These are phyloP conservation scores for Pseudochromis fuscus DNA, from an alignment of 2,797 vertebrate species.

Conservation along the genomic window DNA sequence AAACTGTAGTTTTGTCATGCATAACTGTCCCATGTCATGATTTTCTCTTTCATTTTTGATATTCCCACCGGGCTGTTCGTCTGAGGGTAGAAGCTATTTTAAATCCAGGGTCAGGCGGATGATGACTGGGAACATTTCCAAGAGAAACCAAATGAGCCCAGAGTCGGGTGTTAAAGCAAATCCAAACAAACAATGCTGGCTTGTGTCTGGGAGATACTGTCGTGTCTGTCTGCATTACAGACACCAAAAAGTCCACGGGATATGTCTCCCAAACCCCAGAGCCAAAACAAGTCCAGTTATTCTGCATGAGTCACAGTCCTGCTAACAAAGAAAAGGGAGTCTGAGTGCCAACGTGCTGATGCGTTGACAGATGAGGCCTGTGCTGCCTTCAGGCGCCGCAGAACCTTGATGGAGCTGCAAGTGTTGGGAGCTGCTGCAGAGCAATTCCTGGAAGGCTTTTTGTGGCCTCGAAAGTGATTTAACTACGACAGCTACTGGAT, in stretches of 20 bases:
- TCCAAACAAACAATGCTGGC: constrained; percentile 74
- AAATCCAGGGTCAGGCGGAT: constrained; percentile 64
- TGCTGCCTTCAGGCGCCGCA: constrained; percentile 49
- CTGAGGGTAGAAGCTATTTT: constrained; percentile 74
- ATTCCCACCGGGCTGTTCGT: constrained; percentile 68
- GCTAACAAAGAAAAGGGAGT: constrained; percentile 49
- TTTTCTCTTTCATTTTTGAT: constrained; percentile 58
- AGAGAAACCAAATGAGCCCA: constrained; percentile 65
- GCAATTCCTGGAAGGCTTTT: constrained; percentile 55
- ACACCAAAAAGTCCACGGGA: constrained; percentile 54
- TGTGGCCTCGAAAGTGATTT: constrained; percentile 48
- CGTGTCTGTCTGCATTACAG: constrained; percentile 63
- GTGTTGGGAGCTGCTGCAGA: constrained; percentile 50
- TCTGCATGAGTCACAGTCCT: constrained; percentile 57
- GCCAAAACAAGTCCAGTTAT: constrained; percentile 65
- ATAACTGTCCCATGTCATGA: constrained; percentile 46
- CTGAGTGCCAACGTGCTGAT: constrained; percentile 48
- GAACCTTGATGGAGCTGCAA: constrained; percentile 44
- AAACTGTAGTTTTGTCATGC: constrained; percentile 40
- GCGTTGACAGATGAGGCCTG: constrained; percentile 64
- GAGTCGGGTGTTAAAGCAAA: constrained; percentile 71
- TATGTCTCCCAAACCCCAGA: constrained; percentile 48
- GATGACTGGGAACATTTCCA: constrained; percentile 66
- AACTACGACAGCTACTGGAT: constrained; percentile 35
- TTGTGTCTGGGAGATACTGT: constrained; percentile 66